Evolutionary conservation across 2,888 invertebrate genomes (phyloP).

Genomic region (Sesia apiformis): DNA sequence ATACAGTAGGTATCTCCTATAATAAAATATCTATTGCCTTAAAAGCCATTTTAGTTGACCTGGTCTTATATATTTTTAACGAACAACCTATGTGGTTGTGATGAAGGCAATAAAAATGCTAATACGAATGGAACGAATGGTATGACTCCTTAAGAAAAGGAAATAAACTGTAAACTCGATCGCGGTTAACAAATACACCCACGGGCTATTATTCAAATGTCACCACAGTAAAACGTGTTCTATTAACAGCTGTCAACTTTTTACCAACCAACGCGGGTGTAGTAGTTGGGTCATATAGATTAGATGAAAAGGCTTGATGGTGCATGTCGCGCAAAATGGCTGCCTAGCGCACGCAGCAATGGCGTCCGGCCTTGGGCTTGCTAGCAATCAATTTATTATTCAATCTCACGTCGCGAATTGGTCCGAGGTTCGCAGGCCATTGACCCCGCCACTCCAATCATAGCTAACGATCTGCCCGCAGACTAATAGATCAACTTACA

Average conservation of each 20-base stretch:
- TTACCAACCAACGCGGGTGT: not conserved
- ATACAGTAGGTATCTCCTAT: too few relatives aligned
- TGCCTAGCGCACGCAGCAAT: conserved; percentile 47
- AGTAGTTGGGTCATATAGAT: conserved; percentile 23
- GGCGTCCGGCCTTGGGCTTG: conserved; percentile 63
- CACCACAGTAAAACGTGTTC: too few relatives aligned
- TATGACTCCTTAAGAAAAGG: too few relatives aligned
- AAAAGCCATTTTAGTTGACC: too few relatives aligned
- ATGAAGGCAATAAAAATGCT: too few relatives aligned
- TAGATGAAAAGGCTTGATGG: conserved; percentile 29
- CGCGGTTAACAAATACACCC: too few relatives aligned
- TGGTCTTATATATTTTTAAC: too few relatives aligned
- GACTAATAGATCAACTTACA: conserved; percentile 23
- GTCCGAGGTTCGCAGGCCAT: conserved; percentile 65
- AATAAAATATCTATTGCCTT: too few relatives aligned
- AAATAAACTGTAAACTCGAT: too few relatives aligned
- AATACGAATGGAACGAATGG: too few relatives aligned
- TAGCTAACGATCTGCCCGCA: conserved; percentile 21
- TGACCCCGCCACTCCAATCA: conserved; percentile 49
- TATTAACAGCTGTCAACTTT: not conserved
- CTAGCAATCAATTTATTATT: conserved; percentile 72
- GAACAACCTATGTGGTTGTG: too few relatives aligned
- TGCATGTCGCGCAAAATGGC: conserved; percentile 55
- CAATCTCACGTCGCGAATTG: conserved; percentile 74
- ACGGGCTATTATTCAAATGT: too few relatives aligned